A percentile compares a stretch with the other conserved stretches of the same genome.
phyloP scores from a whole-genome alignment of 2,797 vertebrate genomes.

The Tangara arthus region DNA sequence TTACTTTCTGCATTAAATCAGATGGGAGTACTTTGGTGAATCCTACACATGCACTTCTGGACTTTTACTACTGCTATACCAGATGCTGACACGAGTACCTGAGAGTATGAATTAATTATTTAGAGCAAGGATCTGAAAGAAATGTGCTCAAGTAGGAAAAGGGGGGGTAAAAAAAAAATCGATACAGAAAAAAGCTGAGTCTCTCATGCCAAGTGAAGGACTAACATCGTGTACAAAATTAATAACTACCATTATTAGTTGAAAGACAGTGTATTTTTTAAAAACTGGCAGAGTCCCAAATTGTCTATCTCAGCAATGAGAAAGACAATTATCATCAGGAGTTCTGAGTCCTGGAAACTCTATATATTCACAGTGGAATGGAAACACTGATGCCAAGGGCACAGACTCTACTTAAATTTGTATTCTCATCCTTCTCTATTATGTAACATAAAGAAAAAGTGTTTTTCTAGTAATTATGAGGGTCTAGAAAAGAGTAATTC shows the following conservation, averaged over 20 bases:
- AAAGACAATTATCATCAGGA: not conserved
- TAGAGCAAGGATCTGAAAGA: conserved; percentile 21
- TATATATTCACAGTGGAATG: not conserved
- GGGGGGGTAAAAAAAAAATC: not conserved
- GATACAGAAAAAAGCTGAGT: not conserved
- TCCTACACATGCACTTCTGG: not conserved
- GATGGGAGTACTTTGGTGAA: not conserved
- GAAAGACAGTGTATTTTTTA: conserved; percentile 2
- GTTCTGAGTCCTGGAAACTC: not conserved
- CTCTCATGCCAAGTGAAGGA: not conserved
- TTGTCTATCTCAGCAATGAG: not conserved
- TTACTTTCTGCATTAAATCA: not conserved
- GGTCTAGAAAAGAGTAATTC: not conserved
- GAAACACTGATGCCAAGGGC: not conserved
- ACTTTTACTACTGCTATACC: conserved; percentile 28
- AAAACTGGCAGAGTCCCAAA: conserved; percentile 4
- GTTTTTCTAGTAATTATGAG: not conserved
- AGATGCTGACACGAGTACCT: conserved; percentile 36
- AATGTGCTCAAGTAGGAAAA: not conserved
- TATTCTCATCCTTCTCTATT: not conserved
- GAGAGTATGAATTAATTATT: conserved; percentile 56
- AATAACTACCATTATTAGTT: conserved; percentile 49
- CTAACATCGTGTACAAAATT: conserved; percentile 16
- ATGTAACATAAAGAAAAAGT: not conserved
- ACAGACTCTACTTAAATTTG: not conserved